A percentile compares a stretch with the other conserved stretches of the same genome.
These are phyloP conservation scores for Goniozus legneri DNA, from an alignment of 1,140 invertebrate species.

Conservation along the genomic window DNA sequence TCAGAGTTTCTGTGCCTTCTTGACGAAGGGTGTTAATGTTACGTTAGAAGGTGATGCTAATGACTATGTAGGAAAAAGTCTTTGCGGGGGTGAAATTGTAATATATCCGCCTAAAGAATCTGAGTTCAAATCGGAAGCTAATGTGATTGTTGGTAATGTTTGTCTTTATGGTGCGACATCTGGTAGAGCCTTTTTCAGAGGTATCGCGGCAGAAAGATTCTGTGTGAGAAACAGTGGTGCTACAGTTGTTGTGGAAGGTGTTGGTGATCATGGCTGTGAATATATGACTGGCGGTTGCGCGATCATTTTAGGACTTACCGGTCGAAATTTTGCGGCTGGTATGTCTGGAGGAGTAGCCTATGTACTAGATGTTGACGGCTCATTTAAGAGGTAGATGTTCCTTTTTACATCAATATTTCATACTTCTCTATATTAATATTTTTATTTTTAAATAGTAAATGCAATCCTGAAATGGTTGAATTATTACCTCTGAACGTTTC, in stretches of 20 bases:
- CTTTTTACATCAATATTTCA: neutral
- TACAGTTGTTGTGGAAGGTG: slow-evolving; percentile 85
- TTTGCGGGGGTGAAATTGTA: slow-evolving; percentile 93
- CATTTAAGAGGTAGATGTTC: slow-evolving; percentile 61
- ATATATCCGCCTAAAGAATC: slow-evolving; percentile 89
- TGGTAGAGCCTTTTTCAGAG: slow-evolving; percentile 92
- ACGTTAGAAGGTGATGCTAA: slow-evolving; percentile 96
- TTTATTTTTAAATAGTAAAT: slow-evolving; percentile 62
- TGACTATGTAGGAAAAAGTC: slow-evolving; percentile 93
- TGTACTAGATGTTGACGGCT: slow-evolving; percentile 85
- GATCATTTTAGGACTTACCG: slow-evolving; percentile 90
- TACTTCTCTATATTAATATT: neutral
- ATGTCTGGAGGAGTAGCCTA: slow-evolving; percentile 98
- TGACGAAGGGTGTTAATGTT: slow-evolving; percentile 85
- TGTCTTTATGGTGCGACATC: slow-evolving; percentile 96
- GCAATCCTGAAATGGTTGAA: slow-evolving; percentile 90
- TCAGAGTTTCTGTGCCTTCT: slow-evolving; percentile 98
- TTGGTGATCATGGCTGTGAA: slow-evolving; percentile 98
- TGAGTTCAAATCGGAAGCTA: slow-evolving; percentile 83
- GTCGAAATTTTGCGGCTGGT: slow-evolving; percentile 97
- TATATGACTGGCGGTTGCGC: slow-evolving; percentile 97
- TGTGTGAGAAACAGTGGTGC: slow-evolving; percentile 97
- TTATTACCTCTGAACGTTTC: slow-evolving; percentile 73
- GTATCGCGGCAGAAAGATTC: slow-evolving; percentile 96
- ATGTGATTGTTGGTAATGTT: slow-evolving; percentile 98